A percentile compares a stretch with the other conserved stretches of the same genome.
phyloP scores from a whole-genome alignment of 2,113 vertebrate genomes.

The Albula glossodonta region DNA sequence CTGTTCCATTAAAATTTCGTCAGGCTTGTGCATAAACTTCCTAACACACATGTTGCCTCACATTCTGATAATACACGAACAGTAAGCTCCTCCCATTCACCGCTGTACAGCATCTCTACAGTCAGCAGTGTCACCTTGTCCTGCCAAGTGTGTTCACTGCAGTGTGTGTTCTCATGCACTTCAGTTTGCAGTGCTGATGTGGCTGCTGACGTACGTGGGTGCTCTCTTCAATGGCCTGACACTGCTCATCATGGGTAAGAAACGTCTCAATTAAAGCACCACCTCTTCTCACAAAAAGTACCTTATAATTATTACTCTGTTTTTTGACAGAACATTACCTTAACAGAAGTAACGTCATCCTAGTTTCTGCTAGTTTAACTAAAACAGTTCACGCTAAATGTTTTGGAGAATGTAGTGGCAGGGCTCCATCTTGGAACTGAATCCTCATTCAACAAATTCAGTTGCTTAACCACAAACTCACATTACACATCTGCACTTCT shows the following conservation, averaged over 20 bases:
- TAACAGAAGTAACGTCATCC: neutral
- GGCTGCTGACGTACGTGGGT: slow-evolving; percentile 96
- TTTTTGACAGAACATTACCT: neutral
- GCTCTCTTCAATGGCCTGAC: slow-evolving; percentile 98
- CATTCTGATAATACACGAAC: neutral
- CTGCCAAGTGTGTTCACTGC: neutral
- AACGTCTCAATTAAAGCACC: neutral
- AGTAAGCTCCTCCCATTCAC: neutral
- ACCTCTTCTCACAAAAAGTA: slow-evolving; percentile 15
- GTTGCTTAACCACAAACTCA: neutral
- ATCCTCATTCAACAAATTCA: neutral
- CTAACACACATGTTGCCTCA: neutral
- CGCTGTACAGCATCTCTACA: neutral
- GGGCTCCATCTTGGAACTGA: neutral
- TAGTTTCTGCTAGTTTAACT: neutral
- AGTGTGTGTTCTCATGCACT: slow-evolving; percentile 41
- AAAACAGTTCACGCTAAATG: neutral
- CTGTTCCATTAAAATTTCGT: too few species aligned
- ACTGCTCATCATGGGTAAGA: slow-evolving; percentile 94
- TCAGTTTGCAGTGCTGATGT: slow-evolving; percentile 98
- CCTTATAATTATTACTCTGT: neutral
- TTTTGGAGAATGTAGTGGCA: neutral
- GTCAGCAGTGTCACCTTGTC: neutral
- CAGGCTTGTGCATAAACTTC: too few species aligned
- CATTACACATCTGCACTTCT: neutral